Evolutionary conservation across 1,140 invertebrate species (phyloP), one percentile per base, ranked within the genome.

Genomic region (Asobara japonica): DNA sequence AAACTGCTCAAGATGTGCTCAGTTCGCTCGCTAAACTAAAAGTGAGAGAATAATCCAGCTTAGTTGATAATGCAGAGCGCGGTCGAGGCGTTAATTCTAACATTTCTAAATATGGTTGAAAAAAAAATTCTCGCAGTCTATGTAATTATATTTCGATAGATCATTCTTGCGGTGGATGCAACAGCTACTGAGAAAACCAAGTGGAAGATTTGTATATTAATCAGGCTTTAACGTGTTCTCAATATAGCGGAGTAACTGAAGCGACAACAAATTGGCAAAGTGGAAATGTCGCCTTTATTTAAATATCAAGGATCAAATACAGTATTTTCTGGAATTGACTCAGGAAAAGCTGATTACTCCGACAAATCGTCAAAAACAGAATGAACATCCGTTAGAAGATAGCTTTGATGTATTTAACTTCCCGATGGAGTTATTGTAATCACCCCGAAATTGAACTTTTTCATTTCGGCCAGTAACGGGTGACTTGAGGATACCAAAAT

Each of bases 401-500:
- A 77, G 74, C 11, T 74, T 61, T 31, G 77, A 78, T 45, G 75
- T 75, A n/a, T n/a, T n/a, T n/a, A n/a, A n/a, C n/a, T n/a, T n/a
- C n/a, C n/a, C n/a, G n/a, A n/a, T n/a, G n/a, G n/a, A n/a, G n/a
- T n/a, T n/a, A n/a, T n/a, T n/a, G n/a, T n/a, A n/a, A n/a, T n/a
- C n/a, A n/a, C n/a, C n/a, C n/a, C n/a, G n/a, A n/a, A n/a, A n/a
- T n/a, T n/a, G n/a, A n/a, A n/a, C n/a, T n/a, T n/a, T n/a, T n/a
- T n/a, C n/a, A n/a, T n/a, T n/a, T n/a, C n/a, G n/a, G n/a, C n/a
- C n/a, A n/a, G n/a, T n/a, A n/a, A n/a, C n/a, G n/a, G n/a, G n/a
- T n/a, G n/a, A n/a, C n/a, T n/a, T n/a, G n/a, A n/a, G n/a, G n/a
- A n/a, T n/a, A n/a, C n/a, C n/a, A n/a, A n/a, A n/a, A n/a, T n/a